Percentiles rank a stretch among this genome's conserved stretches.
Conservation (phyloP, 2,888 invertebrate genomes). For the Netelia virgata region DNA sequence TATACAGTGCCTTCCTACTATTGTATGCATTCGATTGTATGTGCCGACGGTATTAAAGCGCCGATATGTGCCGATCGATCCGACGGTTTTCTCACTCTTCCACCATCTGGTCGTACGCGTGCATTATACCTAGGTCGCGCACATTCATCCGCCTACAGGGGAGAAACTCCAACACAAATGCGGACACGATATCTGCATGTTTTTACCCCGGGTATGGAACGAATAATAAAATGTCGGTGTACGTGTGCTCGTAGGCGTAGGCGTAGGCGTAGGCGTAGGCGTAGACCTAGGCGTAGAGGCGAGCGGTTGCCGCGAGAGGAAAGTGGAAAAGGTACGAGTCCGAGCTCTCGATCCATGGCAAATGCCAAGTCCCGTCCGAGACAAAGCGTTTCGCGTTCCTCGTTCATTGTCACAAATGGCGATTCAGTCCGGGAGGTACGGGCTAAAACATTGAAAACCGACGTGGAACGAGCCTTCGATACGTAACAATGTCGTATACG, state of each 20-base stretch:
- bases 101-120: too few species aligned
- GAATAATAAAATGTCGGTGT: conserved; percentile 50
- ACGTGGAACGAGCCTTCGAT: neutral
- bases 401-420: conserved; percentile 37
- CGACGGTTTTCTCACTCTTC: conserved; percentile 54
- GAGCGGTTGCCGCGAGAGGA: neutral
- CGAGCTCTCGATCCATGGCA: conserved; percentile 17
- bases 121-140: too few species aligned
- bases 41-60: conserved; percentile 47
- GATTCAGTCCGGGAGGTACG: conserved; percentile 12
- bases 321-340: conserved; percentile 36
- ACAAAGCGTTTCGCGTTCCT: conserved; percentile 50
- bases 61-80: conserved; percentile 61
- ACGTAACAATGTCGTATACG: conserved; percentile 8
- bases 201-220: conserved; percentile 51
- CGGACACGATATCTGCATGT: conserved; percentile 35
- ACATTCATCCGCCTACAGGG: too few species aligned
- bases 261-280: too few species aligned
- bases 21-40: conserved; percentile 12
- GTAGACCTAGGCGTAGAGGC: too few species aligned
- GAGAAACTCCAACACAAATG: conserved; percentile 20
- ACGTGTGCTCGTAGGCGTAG: too few species aligned
- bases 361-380: neutral
- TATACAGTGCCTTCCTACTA: neutral
- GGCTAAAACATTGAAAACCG: conserved; percentile 13